Percentiles rank a stretch among this genome's conserved stretches.
Evolutionary conservation across 2,888 invertebrate species (phyloP).

Genomic region (Escarpia spicata): DNA sequence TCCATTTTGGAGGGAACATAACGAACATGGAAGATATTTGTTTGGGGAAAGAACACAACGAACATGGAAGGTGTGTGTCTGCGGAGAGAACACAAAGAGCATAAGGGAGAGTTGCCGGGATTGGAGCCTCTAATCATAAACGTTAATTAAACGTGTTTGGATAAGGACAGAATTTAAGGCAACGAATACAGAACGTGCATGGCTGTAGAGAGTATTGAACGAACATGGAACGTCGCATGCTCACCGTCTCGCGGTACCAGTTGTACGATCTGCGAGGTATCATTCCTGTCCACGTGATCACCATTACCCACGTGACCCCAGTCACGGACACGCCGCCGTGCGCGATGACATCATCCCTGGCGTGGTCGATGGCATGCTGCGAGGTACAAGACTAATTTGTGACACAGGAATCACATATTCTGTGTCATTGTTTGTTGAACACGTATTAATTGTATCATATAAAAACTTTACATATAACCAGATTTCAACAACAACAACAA

Average conservation of each 20-base stretch:
- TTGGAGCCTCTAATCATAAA: not conserved
- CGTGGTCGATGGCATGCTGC: constrained; percentile 18
- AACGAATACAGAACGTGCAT: no score
- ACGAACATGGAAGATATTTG: no score
- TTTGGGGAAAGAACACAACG: no score
- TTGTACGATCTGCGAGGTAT: not conserved
- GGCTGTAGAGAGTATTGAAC: no score
- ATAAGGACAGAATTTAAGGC: not conserved
- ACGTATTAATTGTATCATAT: not conserved
- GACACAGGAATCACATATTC: not conserved
- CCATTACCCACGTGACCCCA: not conserved
- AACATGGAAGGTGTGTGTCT: not conserved
- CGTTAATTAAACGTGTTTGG: not conserved
- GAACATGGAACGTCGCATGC: not conserved
- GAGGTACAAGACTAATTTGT: not conserved
- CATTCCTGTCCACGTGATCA: constrained; percentile 21
- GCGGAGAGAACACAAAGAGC: not conserved
- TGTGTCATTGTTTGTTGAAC: not conserved
- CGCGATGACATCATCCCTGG: not conserved
- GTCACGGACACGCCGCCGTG: constrained; percentile 13
- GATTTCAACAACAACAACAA: no score
- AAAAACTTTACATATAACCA: no score
- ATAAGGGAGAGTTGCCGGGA: not conserved
- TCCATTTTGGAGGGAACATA: no score
- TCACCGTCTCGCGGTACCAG: not conserved